These are phyloP conservation scores for Drosophila gaucha DNA, from an alignment of 2,888 invertebrate species.

Conservation along the genomic window DNA sequence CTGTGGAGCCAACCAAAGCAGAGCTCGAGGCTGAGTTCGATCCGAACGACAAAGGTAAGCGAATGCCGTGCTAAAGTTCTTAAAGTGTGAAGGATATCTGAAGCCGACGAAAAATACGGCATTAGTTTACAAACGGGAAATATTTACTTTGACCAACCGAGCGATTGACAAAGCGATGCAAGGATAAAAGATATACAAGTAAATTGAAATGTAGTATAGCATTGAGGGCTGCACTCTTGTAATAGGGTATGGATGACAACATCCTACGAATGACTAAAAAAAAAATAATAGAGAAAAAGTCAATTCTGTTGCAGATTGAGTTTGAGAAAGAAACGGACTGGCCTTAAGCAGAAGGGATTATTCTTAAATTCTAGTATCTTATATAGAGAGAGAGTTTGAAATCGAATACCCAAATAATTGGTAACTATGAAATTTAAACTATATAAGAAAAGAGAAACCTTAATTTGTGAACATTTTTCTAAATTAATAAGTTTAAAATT, in stretches of 20 bases:
- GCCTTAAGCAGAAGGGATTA: too few relatives aligned
- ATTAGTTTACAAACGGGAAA: constrained; percentile 37
- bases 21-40: constrained; percentile 92
- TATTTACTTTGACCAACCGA: constrained; percentile 36
- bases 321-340: background rate
- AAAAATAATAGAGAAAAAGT: too few relatives aligned
- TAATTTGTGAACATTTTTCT: too few relatives aligned
- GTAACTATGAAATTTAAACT: too few relatives aligned
- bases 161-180: constrained; percentile 1
- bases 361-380: too few relatives aligned
- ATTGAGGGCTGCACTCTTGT: constrained; percentile 12
- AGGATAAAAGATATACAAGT: constrained; percentile 2
- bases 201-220: background rate
- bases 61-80: constrained; percentile 16
- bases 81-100: constrained; percentile 32
- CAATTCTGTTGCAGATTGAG: background rate
- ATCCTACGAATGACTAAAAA: background rate
- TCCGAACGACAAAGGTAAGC: constrained; percentile 91
- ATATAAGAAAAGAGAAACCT: too few relatives aligned
- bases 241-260: constrained; percentile 1
- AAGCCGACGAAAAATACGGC: background rate
- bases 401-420: too few relatives aligned
- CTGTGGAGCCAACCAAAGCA: constrained; percentile 87
- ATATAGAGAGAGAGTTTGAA: too few relatives aligned
- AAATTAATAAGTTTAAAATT: too few relatives aligned